phyloP scores from a whole-genome alignment of 2,888 invertebrate species.

The Andrena camellia region DNA sequence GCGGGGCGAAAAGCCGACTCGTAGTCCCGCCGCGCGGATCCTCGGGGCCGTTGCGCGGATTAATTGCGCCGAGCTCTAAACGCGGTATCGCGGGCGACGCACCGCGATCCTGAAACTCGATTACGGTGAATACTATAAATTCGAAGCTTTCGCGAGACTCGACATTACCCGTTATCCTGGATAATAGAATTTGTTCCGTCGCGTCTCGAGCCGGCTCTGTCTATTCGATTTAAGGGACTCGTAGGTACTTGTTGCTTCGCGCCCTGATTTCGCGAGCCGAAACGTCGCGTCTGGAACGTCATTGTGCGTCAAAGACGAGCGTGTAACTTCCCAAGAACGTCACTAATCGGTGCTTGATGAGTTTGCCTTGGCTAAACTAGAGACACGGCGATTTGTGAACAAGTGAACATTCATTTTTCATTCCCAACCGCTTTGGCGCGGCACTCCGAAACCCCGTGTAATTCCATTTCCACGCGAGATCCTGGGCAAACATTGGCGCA shows the following conservation, averaged over 20 bases:
- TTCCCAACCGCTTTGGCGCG: too few relatives aligned
- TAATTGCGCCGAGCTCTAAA: constrained; percentile 1
- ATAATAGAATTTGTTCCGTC: constrained; percentile 19
- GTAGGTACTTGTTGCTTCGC: constrained; percentile 58
- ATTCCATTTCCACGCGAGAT: neutral
- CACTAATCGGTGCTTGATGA: neutral
- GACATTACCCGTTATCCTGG: constrained; percentile 13
- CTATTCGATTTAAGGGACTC: constrained; percentile 35
- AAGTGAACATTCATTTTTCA: too few relatives aligned
- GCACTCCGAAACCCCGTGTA: neutral
- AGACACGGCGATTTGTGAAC: too few relatives aligned
- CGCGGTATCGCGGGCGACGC: neutral
- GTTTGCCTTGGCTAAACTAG: too few relatives aligned
- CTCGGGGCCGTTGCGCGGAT: neutral
- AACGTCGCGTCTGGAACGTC: constrained; percentile 14
- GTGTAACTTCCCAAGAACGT: neutral
- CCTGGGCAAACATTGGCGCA: neutral
- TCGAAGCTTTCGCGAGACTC: neutral
- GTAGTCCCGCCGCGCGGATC: neutral
- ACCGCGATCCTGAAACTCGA: neutral
- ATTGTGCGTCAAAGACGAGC: constrained; percentile 8
- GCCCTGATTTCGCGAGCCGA: neutral
- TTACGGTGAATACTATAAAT: constrained; percentile 11
- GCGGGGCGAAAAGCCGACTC: neutral
- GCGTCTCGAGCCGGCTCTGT: neutral